Base-by-base conservation (phyloP, 1,140 invertebrate genomes). In the Diprion similis region DNA sequence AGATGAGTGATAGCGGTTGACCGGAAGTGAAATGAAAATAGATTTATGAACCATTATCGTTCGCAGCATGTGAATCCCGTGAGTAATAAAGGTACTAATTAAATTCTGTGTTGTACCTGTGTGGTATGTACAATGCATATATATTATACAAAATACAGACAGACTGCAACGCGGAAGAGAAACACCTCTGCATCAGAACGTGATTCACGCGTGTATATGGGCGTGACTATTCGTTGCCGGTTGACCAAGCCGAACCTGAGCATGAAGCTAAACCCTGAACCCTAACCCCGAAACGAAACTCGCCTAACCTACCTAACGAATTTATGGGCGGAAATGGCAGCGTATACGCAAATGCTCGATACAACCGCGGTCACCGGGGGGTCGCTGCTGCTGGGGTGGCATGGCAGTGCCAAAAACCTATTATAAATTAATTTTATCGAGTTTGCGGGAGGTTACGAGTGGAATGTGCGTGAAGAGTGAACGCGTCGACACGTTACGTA, bases 251-350 rank as follows among this genome's bases (percentile, higher is more conserved):
- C 11, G 51, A 59, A 15, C 51, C 51, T 59, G n/a, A 37, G 6
- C 24, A 6, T 37, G 24, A 37, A 37, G 2, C 24, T 37, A 37
- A 37, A 37, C 24, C 24, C 24, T 37, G 24, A 37, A 37, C 24
- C 24, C 24, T 37, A 37, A 37, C 2, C 24, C 24, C 24, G 24
- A 37, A 37, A 37, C 24, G 24, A 59, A 59, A 59, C 51, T 59
- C 51, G 51, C 51, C 51, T 59, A 59, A 59, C 51, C 51, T 59
- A 59, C 51, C 51, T 59, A 59, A 59, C 51, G 51, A 59, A 59
- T 59, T 59, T 59, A 59, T 59, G 51, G 8, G n/a, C 51, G 51
- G n/a, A 59, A 59, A 59, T 37, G 11, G n/a, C 51, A 11, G n/a
- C 11, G 51, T 17, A 17, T 59, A 59, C 51, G 51, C 51, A 9